A percentile compares a stretch with the other conserved stretches of the same genome.
phyloP scores from a whole-genome alignment of 2,113 vertebrate genomes.

The Crotalus horridus region DNA sequence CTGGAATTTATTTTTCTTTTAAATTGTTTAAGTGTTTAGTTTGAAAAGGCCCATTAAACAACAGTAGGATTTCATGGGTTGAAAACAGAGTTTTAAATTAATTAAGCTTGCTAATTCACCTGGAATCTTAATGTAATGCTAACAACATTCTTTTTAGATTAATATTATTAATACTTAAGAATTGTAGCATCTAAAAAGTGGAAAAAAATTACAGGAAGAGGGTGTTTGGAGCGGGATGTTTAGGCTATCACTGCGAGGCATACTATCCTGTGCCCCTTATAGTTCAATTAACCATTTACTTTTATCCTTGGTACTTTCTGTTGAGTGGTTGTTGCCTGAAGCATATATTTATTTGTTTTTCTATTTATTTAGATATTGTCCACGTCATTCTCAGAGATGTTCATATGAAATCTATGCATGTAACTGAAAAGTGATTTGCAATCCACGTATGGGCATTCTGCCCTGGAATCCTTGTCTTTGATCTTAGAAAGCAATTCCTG shows the following conservation, averaged over 20 bases:
- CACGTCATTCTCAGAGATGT: neutral
- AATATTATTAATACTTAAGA: conserved; percentile 25
- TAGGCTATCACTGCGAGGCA: neutral
- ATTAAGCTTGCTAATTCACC: conserved; percentile 25
- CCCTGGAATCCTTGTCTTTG: neutral
- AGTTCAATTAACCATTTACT: neutral
- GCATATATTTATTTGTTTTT: neutral
- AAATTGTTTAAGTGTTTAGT: neutral
- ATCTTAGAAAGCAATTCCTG: neutral
- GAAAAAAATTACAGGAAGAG: neutral
- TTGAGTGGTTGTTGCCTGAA: neutral
- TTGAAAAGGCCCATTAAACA: neutral
- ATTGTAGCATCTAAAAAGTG: conserved; percentile 18
- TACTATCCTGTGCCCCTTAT: neutral
- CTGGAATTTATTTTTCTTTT: neutral
- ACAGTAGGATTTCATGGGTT: neutral
- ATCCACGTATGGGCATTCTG: neutral
- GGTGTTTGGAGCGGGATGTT: neutral
- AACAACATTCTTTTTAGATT: conserved; percentile 36
- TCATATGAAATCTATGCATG: neutral
- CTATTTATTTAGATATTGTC: neutral
- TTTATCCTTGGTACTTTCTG: neutral
- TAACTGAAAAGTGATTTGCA: conserved; percentile 1
- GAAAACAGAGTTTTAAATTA: conserved; percentile 1
- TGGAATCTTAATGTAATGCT: conserved; percentile 33